These are phyloP conservation scores for Drosophila rellima DNA, from an alignment of 2,888 invertebrate species.

Conservation along the genomic window DNA sequence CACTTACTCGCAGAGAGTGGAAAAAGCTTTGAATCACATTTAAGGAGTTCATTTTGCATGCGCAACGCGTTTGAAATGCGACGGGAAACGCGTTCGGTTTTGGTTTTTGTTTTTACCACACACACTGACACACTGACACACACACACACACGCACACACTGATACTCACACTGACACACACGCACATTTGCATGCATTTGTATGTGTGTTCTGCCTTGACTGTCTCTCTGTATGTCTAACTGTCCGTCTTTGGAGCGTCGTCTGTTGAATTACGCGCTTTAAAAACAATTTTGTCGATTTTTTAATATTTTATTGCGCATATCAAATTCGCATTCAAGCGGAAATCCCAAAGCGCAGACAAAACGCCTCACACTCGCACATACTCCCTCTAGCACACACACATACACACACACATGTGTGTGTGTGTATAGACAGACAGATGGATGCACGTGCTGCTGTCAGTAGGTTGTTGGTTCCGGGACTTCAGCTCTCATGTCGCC, in stretches of 20 bases:
- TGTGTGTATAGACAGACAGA: slow-evolving; percentile 39
- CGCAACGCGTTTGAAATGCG: slow-evolving; percentile 62
- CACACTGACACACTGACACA: slow-evolving; percentile 30
- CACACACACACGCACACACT: too few species aligned
- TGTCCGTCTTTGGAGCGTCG: slow-evolving; percentile 19
- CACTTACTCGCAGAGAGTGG: neutral
- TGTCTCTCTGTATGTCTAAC: slow-evolving; percentile 15
- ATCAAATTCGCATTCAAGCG: slow-evolving; percentile 79
- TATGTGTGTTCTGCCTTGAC: slow-evolving; percentile 20
- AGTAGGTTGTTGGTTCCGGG: slow-evolving; percentile 71
- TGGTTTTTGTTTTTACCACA: slow-evolving; percentile 48
- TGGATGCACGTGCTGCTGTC: slow-evolving; percentile 71
- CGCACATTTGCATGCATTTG: slow-evolving; percentile 20
- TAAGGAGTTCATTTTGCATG: slow-evolving; percentile 75
- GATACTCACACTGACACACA: too few species aligned
- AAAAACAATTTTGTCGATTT: slow-evolving; percentile 78
- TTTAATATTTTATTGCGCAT: slow-evolving; percentile 80
- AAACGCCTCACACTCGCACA: slow-evolving; percentile 62
- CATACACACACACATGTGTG: slow-evolving; percentile 7
- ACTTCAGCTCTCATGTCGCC: slow-evolving; percentile 68
- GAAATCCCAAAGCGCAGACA: slow-evolving; percentile 76
- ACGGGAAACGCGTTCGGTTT: slow-evolving; percentile 45
- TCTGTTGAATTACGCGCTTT: slow-evolving; percentile 74
- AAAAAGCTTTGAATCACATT: slow-evolving; percentile 56
- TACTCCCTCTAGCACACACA: slow-evolving; percentile 33